Evolutionary conservation across 2,113 vertebrate species (phyloP).

Genomic region (Petaurus breviceps): DNA sequence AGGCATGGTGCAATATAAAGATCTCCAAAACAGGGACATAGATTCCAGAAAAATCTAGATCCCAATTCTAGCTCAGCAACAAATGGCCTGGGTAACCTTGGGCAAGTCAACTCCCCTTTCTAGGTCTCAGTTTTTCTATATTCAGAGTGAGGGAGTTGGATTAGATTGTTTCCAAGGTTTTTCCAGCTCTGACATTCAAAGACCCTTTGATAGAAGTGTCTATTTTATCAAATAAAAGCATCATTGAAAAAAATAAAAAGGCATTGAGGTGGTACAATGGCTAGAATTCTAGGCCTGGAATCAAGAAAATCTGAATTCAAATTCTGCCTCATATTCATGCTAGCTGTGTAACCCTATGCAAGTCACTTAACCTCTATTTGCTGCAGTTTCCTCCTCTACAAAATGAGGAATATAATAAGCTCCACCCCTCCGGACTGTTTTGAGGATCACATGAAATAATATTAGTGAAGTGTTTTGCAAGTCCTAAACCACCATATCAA

Average conservation of each 20-base stretch:
- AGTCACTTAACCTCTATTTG: neutral
- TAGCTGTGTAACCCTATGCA: neutral
- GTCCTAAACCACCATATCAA: neutral
- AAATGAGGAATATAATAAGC: neutral
- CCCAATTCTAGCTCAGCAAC: neutral
- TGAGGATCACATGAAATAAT: neutral
- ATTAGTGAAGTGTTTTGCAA: neutral
- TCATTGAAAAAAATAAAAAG: neutral
- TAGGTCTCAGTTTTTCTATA: neutral
- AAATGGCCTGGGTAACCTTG: neutral
- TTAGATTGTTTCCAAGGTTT: neutral
- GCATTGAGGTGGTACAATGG: neutral
- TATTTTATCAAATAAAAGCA: neutral
- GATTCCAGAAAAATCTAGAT: neutral
- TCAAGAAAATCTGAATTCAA: neutral
- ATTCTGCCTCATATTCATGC: neutral
- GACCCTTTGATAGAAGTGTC: neutral
- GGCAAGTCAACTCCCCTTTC: neutral
- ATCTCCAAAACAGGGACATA: neutral
- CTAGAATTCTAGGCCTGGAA: neutral
- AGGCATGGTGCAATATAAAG: neutral
- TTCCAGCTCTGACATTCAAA: neutral
- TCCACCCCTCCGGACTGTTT: neutral
- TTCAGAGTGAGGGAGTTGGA: neutral
- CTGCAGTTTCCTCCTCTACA: neutral